Evolutionary conservation across 2,888 invertebrate species (phyloP).

Genomic region (Iselma pallidipennis): DNA sequence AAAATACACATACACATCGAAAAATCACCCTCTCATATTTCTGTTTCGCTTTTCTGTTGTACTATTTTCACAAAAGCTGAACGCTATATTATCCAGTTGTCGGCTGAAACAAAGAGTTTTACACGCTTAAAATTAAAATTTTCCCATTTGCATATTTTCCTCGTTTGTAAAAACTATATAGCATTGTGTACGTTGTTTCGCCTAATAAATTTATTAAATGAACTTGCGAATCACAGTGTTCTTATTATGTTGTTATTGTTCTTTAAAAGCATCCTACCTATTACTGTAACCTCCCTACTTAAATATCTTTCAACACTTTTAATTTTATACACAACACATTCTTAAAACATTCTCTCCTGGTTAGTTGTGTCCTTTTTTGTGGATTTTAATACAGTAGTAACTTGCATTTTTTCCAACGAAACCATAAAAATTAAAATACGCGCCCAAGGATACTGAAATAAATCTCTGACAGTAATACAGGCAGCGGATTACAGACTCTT

Average conservation of each 20-base stretch:
- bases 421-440: slow-evolving; percentile 31
- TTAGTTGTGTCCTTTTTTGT: too few relatives aligned
- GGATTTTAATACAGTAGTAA: background rate
- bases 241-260: slow-evolving; percentile 23
- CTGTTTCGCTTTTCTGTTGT: background rate
- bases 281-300: too few relatives aligned
- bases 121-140: slow-evolving; percentile 39
- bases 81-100: slow-evolving; percentile 30
- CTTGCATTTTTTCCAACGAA: slow-evolving; percentile 2
- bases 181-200: slow-evolving; percentile 13
- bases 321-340: too few relatives aligned
- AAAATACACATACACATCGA: background rate
- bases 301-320: too few relatives aligned
- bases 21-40: background rate
- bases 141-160: slow-evolving; percentile 41
- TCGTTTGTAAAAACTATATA: slow-evolving; percentile 33
- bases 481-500: slow-evolving; percentile 21
- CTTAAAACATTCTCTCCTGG: too few relatives aligned
- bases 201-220: slow-evolving; percentile 31
- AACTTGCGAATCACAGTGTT: slow-evolving; percentile 27
- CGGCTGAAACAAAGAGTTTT: slow-evolving; percentile 34
- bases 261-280: background rate
- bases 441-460: slow-evolving; percentile 21
- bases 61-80: slow-evolving; percentile 10
- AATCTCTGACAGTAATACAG: slow-evolving; percentile 24